Evolutionary conservation across 1,140 invertebrate species (phyloP), one percentile per base, ranked within the genome.

Genomic region (Penaeus chinensis): DNA sequence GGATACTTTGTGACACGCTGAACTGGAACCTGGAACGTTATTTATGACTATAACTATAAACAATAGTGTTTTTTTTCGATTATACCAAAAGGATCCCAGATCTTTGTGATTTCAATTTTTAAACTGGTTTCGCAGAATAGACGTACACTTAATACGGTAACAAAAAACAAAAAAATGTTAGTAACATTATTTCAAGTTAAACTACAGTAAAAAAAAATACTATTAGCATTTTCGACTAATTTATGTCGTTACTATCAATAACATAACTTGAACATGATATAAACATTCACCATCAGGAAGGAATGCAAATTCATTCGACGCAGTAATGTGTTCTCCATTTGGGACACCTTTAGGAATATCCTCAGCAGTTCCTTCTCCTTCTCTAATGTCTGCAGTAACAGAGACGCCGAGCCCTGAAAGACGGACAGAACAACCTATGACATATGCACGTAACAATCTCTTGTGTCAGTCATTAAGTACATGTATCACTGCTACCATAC

Each of bases 231-330:
- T 81, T n/a, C 19, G n/a, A 24, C 24, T 24, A 37, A 32, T 19
- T 82, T 16, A 5, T 82, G 24, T 37, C 60, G n/a, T 63, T 13
- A 63, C 7, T 24, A 19, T n/a, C 22, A 65, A 11, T 11, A 11
- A 19, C 62, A 22, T 32, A 32, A 0, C 13, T 42, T 80, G 22
- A 22, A 20, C 24, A n/a, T 24, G 89, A 78, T 27, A 66, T 60
- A 10, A 71, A 22, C 42, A 91, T 92, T 93, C 93, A 98, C 96
- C 97, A 99, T 99, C 37, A 99, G 94, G 92, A 99, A 99, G 13
- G 98, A 98, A 92, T 98, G 98, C 24, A 99, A 94, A 92, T 98
- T 98, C 97, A 99, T 98, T 90, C 97, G 94, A 90, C 98, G 94
- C 86, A 99, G 93, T 62, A 98, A 95, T 0, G 96, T 95, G 91